Evolutionary conservation across 2,113 vertebrate genomes (phyloP), one percentile per base, ranked within the genome.

Genomic region (Nymphicus hollandicus): DNA sequence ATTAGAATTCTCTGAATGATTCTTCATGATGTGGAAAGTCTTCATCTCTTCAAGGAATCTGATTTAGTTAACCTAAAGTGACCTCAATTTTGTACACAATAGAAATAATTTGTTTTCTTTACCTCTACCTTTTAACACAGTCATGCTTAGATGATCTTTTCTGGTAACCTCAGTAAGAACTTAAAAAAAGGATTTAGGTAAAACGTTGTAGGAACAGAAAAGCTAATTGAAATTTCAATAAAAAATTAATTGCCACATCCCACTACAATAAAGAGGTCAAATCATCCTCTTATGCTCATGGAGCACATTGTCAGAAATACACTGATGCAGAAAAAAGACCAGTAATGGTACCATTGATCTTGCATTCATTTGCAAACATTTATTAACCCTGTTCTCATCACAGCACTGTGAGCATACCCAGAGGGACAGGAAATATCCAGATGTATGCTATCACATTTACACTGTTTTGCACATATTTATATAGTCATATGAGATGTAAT

Each of bases 31-130:
- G 97, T 98, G 92, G 84, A 97, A 91, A 96, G 93, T 97, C 92
- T 96, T 96, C 96, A 95, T 97, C 95, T 97, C 96, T 97, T 98
- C 85, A 89, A 97, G 89, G 95, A 97, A 98, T 97, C 96, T 95
- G 86, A 98, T 97, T 97, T 96, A 96, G 97, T 98, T 98, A 98
- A 98, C 98, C 98, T 97, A 88, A 68, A 91, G 81, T 88, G 95
- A 97, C 98, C 98, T 97, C 97, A 98, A 98, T 98, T 98, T 98
- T 97, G 96, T 97, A 97, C 95, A 98, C 97, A 98, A 98, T 95
- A 49, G 97, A 97, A 98, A 96, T 97, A 97, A 97, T 97, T 97
- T 97, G 96, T 97, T 98, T 98, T 98, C 93, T 97, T 97, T 97
- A 95, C 93, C 92, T 96, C 93, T 97, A 90, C 92, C 95, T 98